Base-by-base conservation (phyloP, 2,113 vertebrate genomes). In the Pitta sordida region DNA sequence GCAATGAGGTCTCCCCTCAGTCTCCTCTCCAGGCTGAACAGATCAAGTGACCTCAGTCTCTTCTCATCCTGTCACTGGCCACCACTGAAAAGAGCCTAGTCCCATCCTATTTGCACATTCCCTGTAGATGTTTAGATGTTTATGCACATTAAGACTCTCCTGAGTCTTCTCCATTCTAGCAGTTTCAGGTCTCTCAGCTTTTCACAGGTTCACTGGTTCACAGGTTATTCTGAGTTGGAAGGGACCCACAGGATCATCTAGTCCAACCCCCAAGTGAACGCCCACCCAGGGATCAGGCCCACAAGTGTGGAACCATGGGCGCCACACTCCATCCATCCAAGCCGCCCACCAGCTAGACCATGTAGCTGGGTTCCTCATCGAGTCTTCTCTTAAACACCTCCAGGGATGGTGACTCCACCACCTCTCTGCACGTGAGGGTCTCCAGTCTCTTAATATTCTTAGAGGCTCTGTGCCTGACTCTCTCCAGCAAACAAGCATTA, bases 371-470 rank as follows among this genome's bases (percentile, higher is more conserved):
- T n/a, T n/a, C n/a, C n/a, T n/a, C n/a, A n/a, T n/a, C n/a, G n/a
- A n/a, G n/a, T n/a, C n/a, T n/a, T n/a, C n/a, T n/a, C n/a, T n/a
- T n/a, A n/a, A n/a, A n/a, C n/a, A n/a, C n/a, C n/a, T n/a, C n/a
- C n/a, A n/a, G n/a, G n/a, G n/a, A n/a, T n/a, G n/a, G n/a, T n/a
- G n/a, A n/a, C n/a, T n/a, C n/a, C n/a, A n/a, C n/a, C n/a, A n/a
- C n/a, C n/a, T n/a, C n/a, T n/a, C n/a, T n/a, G 23, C 15, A 6
- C 0, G 0, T 41, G 26, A 74, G 14, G 8, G 43, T 7, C 4
- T 81, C 15, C 36, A 74, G 21, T 18, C 13, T 37, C 36, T 68
- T 55, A 46, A 60, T 60, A 9, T 3, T 41, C 9, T 84, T 11
- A 41, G 49, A 32, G 24, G 11, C 3, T 6, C 39, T 77, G 34